Conservation (phyloP, 2,888 invertebrate species). For the Malthinus seriepunctatus region DNA sequence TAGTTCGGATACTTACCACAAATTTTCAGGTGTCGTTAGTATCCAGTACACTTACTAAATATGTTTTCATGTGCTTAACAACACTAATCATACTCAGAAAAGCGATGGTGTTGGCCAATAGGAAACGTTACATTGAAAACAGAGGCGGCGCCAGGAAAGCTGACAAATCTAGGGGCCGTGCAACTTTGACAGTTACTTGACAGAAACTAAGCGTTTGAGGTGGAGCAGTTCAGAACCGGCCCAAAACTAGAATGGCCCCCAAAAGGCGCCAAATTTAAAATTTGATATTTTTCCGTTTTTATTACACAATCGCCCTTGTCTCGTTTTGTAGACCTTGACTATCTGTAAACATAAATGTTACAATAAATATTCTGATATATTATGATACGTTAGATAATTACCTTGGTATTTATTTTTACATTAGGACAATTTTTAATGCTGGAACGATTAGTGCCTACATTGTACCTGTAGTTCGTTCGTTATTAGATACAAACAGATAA, state of each 20-base stretch:
- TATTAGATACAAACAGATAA: constrained; percentile 12
- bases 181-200: constrained; percentile 54
- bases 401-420: constrained; percentile 24
- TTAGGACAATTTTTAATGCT: constrained; percentile 16
- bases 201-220: constrained; percentile 56
- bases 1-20: constrained; percentile 49
- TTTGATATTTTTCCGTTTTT: not conserved
- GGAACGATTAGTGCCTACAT: constrained; percentile 7
- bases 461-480: constrained; percentile 11
- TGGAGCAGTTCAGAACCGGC: constrained; percentile 53
- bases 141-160: constrained; percentile 52
- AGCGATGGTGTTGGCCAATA: constrained; percentile 51
- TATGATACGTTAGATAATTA: constrained; percentile 16
- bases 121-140: constrained; percentile 40
- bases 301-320: not conserved
- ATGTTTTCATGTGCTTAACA: constrained; percentile 40
- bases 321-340: constrained; percentile 15
- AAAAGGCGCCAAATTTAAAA: constrained; percentile 51
- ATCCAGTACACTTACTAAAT: constrained; percentile 41
- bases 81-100: constrained; percentile 50
- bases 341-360: constrained; percentile 19
- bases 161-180: constrained; percentile 55
- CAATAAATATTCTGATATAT: constrained; percentile 1
- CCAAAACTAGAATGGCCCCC: constrained; percentile 55
- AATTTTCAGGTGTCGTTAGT: constrained; percentile 49